A percentile compares a stretch with the other conserved stretches of the same genome.
phyloP scores from a whole-genome alignment of 2,888 invertebrate genomes.

The Agrochola circellaris region DNA sequence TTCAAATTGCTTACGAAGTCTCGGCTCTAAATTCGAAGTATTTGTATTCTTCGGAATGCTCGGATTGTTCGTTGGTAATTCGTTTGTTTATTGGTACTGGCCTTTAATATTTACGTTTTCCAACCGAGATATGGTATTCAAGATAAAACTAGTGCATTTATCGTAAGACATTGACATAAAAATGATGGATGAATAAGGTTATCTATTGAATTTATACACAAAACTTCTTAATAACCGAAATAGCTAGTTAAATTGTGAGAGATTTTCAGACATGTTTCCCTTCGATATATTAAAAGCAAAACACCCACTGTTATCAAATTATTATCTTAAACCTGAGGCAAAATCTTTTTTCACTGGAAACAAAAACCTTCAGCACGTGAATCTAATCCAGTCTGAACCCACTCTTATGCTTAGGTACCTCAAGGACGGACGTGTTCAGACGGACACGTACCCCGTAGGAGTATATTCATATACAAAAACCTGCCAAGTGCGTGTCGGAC shows the following conservation, averaged over 20 bases:
- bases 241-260: neutral
- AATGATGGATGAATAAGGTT: conserved; percentile 47
- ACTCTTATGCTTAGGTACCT: conserved; percentile 12
- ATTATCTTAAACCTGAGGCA: neutral
- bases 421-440: conserved; percentile 7
- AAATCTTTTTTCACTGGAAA: neutral
- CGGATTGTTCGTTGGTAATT: conserved; percentile 23
- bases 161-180: conserved; percentile 38
- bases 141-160: conserved; percentile 28
- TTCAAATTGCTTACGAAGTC: conserved; percentile 33
- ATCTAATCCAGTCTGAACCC: conserved; percentile 12
- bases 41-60: conserved; percentile 37
- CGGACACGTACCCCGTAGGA: conserved; percentile 2
- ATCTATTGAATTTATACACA: conserved; percentile 11
- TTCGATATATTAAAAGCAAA: conserved; percentile 12
- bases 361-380: neutral
- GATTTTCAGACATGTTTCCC: neutral
- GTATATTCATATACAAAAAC: conserved; percentile 20
- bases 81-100: conserved; percentile 28
- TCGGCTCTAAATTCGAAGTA: conserved; percentile 23
- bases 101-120: conserved; percentile 16
- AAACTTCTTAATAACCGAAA: neutral
- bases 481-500: no score
- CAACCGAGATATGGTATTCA: conserved; percentile 1
- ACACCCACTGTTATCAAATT: conserved; percentile 3